phyloP scores from a whole-genome alignment of 2,888 invertebrate genomes.

The Callyntrura sp. region DNA sequence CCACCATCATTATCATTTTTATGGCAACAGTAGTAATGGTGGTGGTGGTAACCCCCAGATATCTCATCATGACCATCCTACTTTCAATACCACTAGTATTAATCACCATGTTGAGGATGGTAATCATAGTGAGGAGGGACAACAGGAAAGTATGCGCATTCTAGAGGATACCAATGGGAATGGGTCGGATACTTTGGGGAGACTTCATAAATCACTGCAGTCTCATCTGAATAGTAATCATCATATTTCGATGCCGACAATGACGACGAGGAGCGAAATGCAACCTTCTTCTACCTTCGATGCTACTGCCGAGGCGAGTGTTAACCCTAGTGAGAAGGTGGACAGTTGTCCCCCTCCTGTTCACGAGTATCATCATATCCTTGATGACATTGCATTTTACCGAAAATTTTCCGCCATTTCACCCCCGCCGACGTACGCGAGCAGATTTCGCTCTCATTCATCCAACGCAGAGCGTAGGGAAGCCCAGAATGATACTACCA shows the following conservation, averaged over 20 bases:
- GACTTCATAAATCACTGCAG: not conserved
- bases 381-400: constrained; percentile 72
- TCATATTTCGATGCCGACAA: not conserved
- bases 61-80: not conserved
- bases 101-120: constrained; percentile 10
- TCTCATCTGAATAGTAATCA: constrained; percentile 30
- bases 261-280: not conserved
- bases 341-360: constrained; percentile 17
- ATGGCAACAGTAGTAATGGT: constrained; percentile 21
- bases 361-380: constrained; percentile 23
- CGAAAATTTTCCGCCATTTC: constrained; percentile 74
- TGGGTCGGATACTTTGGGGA: not conserved
- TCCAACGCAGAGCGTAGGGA: constrained; percentile 51
- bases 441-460: constrained; percentile 54
- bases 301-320: too few relatives aligned
- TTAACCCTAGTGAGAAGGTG: constrained; percentile 20
- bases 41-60: not conserved
- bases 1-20: constrained; percentile 58
- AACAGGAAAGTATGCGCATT: not conserved
- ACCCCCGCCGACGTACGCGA: constrained; percentile 1
- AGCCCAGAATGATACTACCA: not conserved
- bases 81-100: constrained; percentile 23
- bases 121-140: not conserved
- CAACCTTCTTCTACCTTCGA: not conserved
- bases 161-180: not conserved